These are phyloP conservation scores for Pteromalus puparum DNA, from an alignment of 1,140 invertebrate species.

Conservation along the genomic window DNA sequence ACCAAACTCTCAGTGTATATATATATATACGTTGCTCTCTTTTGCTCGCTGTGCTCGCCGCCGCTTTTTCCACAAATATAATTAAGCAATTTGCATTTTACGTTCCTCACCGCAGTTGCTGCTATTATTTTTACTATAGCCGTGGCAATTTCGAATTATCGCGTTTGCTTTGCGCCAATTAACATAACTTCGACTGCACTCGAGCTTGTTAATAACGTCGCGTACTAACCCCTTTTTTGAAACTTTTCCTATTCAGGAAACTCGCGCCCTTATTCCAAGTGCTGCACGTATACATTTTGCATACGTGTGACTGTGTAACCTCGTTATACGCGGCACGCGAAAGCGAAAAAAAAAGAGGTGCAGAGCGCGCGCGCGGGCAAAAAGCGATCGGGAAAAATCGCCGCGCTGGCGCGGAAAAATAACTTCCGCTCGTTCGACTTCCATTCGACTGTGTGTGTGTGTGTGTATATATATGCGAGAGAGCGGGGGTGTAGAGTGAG, in stretches of 20 bases:
- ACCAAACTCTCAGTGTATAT: neutral
- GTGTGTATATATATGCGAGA: neutral
- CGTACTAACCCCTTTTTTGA: neutral
- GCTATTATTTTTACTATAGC: conserved; percentile 38
- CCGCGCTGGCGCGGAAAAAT: conserved; percentile 41
- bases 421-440: conserved; percentile 36
- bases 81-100: conserved; percentile 52
- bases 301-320: conserved; percentile 7
- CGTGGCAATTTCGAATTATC: neutral
- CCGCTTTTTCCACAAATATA: conserved; percentile 42
- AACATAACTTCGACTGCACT: neutral
- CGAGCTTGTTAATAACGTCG: neutral
- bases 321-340: conserved; percentile 22
- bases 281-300: neutral
- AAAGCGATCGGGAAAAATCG: conserved; percentile 39
- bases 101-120: neutral
- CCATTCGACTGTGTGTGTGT: neutral
- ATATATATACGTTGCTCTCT: neutral
- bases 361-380: neutral
- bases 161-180: neutral
- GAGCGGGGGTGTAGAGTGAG: neutral
- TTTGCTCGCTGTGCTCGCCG: conserved; percentile 16
- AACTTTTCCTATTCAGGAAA: neutral
- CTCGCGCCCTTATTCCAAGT: neutral
- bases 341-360: neutral